These are phyloP conservation scores for Ginglymostoma cirratum DNA, from an alignment of 2,113 vertebrate genomes.

Conservation along the genomic window DNA sequence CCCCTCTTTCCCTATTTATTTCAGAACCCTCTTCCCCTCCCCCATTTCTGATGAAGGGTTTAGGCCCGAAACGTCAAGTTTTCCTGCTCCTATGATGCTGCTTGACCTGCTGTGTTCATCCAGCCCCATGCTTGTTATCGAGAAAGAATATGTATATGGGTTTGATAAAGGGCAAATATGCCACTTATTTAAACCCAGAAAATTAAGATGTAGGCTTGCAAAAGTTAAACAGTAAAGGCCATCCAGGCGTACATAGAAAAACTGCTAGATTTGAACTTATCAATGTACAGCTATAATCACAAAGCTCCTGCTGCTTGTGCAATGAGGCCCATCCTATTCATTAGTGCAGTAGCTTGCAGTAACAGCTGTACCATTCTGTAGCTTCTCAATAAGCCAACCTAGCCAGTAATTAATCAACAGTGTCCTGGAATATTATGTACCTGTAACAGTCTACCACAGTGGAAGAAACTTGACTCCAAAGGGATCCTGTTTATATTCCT, in stretches of 20 bases:
- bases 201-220: not conserved
- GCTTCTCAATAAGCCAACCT: not conserved
- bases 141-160: not conserved
- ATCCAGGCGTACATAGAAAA: no score
- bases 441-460: slow-evolving; percentile 10
- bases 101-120: no score
- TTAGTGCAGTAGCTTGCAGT: not conserved
- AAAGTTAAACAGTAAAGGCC: not conserved
- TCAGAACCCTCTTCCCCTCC: no score
- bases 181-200: not conserved
- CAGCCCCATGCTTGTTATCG: no score
- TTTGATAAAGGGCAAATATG: not conserved
- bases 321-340: slow-evolving; percentile 11
- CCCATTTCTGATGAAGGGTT: no score
- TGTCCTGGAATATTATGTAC: not conserved
- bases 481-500: slow-evolving; percentile 14
- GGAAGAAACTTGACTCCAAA: slow-evolving; percentile 9
- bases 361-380: slow-evolving; percentile 8
- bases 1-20: no score
- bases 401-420: slow-evolving; percentile 18
- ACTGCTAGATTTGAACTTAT: not conserved
- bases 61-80: no score
- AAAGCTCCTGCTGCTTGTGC: not conserved
- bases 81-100: no score
- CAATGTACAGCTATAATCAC: not conserved